These are phyloP conservation scores for Urechis unicinctus DNA, from an alignment of 2,888 invertebrate genomes.

Conservation along the genomic window DNA sequence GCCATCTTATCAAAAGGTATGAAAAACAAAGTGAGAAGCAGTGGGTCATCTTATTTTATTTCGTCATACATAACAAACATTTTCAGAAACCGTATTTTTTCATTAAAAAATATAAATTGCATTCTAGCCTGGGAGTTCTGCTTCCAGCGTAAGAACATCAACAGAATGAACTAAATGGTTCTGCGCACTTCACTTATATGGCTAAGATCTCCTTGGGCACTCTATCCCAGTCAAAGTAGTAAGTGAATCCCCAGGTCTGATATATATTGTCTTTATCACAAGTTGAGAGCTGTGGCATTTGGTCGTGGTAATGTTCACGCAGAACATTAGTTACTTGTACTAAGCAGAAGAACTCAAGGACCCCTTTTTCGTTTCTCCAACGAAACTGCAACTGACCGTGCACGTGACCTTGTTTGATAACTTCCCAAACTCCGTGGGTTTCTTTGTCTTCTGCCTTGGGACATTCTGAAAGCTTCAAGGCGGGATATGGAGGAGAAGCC, in stretches of 20 bases:
- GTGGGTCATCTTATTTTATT: too few relatives aligned
- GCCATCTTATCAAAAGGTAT: too few relatives aligned
- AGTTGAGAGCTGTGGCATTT: conserved; percentile 21
- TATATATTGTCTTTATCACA: conserved; percentile 17
- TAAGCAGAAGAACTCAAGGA: conserved; percentile 15
- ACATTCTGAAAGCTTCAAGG: conserved; percentile 18
- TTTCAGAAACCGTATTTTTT: too few relatives aligned
- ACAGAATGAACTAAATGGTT: too few relatives aligned
- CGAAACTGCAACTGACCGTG: conserved; percentile 17
- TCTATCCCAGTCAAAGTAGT: conserved; percentile 16
- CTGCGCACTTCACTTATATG: too few relatives aligned
- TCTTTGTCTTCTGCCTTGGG: conserved; percentile 12
- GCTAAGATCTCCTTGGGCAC: conserved; percentile 8
- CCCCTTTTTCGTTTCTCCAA: conserved; percentile 6
- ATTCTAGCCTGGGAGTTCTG: too few relatives aligned
- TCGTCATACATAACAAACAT: too few relatives aligned
- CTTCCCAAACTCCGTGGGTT: conserved; percentile 17
- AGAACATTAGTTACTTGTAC: conserved; percentile 24
- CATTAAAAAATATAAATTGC: too few relatives aligned
- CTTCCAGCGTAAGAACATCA: too few relatives aligned
- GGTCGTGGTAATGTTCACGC: conserved; percentile 17
- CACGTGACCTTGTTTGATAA: conserved; percentile 10
- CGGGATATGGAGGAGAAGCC: conserved; percentile 12
- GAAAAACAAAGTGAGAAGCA: too few relatives aligned
- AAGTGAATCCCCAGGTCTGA: conserved; percentile 20